These are phyloP conservation scores for Fissipunctia ypsillon DNA, from an alignment of 2,888 invertebrate species.

Conservation along the genomic window DNA sequence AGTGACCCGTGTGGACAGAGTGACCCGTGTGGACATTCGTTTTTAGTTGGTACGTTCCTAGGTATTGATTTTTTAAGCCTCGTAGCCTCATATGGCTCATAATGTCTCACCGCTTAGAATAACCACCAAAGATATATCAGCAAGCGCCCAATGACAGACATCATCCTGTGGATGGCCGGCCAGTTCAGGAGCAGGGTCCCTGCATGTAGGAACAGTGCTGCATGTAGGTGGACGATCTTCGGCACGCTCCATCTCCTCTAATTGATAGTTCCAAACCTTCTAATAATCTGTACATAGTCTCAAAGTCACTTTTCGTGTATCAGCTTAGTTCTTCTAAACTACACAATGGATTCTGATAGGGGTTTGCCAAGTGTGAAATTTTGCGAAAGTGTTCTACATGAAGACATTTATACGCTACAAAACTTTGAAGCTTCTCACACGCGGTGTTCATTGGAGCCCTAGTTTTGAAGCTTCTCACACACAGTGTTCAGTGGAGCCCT, in stretches of 20 bases:
- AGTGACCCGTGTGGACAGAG: neutral
- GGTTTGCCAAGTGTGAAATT: too few species aligned
- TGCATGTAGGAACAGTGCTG: neutral
- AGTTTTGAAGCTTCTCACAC: too few species aligned
- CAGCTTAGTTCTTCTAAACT: neutral
- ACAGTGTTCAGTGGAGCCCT: too few species aligned
- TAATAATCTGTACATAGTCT: neutral
- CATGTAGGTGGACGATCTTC: neutral
- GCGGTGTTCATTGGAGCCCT: too few species aligned
- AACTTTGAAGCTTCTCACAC: too few species aligned
- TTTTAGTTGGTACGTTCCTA: slow-evolving; percentile 3
- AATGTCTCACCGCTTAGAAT: neutral
- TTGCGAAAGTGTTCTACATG: too few species aligned
- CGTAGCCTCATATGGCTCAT: neutral
- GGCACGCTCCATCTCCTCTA: neutral
- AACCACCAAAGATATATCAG: neutral
- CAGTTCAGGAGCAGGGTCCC: neutral
- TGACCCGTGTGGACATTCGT: neutral
- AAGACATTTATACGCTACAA: too few species aligned
- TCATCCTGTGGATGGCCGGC: neutral
- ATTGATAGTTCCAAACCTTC: neutral
- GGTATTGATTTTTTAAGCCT: slow-evolving; percentile 14
- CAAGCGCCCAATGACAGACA: neutral
- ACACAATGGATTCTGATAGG: neutral
- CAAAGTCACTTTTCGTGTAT: neutral